Evolutionary conservation across 2,888 invertebrate species (phyloP), one percentile per base, ranked within the genome.

Genomic region (Drosophila pseudotalamancana): DNA sequence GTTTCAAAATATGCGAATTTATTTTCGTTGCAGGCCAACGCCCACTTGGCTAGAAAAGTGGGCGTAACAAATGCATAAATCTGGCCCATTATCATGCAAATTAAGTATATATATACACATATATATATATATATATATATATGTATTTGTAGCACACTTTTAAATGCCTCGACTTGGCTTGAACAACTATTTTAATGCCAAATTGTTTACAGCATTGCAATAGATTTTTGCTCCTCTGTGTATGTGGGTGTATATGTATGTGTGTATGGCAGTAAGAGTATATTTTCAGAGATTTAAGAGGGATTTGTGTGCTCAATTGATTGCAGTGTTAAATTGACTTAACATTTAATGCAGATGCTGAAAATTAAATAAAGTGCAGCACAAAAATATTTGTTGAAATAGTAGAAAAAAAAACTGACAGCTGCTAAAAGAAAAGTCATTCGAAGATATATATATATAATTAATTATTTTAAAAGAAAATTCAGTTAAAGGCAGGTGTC

Each of bases 1-100:
- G 72, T 85, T 77, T 71, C 60, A 64, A 64, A 85, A 74, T 78
- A 81, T 82, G 66, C 48, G 79, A n/a, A 62, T 77, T 74, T 85
- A 80, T 80, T 85, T 80, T 85, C 64, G 42, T 48, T 48, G 40
- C 21, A 50, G 19, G 62, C 19, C 59, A 62, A 11, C 21, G 21
- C 16, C 23, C 43, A 14, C 45, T 61, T 51, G 49, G 34, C 57
- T 29, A 43, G n/a, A 61, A 57, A 50, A 55, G 72, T 71, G 71
- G 76, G 71, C 71, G 71, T 61, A 56, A 59, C 45, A 60, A 64
- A 46, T 75, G 64, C 69, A 70, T 75, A 68, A 70, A 79, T 66
- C 50, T 72, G 43, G 68, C 48, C 65, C 62, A 83, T 63, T 79
- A 72, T 75, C 72, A 70, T 65, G 77, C 60, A 71, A 86, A 81